Percentiles rank a stretch among this genome's conserved stretches.
These are phyloP conservation scores for Vimba vimba DNA, from an alignment of 2,113 vertebrate genomes.

Conservation along the genomic window DNA sequence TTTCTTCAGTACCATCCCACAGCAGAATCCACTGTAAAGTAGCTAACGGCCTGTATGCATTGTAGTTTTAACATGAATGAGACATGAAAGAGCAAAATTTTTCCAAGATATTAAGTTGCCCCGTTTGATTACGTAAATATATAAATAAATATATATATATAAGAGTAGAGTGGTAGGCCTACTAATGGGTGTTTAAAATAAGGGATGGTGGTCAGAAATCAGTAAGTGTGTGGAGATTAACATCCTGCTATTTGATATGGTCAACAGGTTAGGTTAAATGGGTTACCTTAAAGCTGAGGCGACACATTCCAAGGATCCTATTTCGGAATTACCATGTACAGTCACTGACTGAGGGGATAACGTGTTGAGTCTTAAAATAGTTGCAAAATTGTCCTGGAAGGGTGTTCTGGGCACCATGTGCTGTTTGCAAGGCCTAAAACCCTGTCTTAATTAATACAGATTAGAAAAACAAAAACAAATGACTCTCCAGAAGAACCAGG, in stretches of 20 bases:
- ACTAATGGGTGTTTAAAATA: background rate
- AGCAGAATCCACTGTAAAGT: background rate
- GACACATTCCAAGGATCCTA: constrained; percentile 76
- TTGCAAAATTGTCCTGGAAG: constrained; percentile 14
- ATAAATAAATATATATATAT: background rate
- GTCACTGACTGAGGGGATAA: constrained; percentile 56
- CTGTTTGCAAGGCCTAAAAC: background rate
- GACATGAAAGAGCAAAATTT: background rate
- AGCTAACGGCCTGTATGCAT: background rate
- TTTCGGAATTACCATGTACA: constrained; percentile 75
- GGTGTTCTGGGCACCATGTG: background rate
- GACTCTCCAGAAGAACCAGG: background rate
- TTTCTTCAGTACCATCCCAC: background rate
- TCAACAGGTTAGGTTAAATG: constrained; percentile 49
- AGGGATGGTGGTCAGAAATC: background rate
- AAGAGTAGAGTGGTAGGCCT: background rate
- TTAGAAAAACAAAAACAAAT: background rate
- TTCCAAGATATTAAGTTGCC: background rate
- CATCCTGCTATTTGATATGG: constrained; percentile 52
- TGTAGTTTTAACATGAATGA: background rate
- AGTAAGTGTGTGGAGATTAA: background rate
- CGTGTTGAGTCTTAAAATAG: constrained; percentile 70
- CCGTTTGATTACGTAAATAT: too few relatives aligned
- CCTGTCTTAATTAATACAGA: constrained; percentile 13
- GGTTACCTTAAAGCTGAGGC: constrained; percentile 66